phyloP scores from a whole-genome alignment of 2,797 vertebrate genomes.

The Xyrichtys novacula region DNA sequence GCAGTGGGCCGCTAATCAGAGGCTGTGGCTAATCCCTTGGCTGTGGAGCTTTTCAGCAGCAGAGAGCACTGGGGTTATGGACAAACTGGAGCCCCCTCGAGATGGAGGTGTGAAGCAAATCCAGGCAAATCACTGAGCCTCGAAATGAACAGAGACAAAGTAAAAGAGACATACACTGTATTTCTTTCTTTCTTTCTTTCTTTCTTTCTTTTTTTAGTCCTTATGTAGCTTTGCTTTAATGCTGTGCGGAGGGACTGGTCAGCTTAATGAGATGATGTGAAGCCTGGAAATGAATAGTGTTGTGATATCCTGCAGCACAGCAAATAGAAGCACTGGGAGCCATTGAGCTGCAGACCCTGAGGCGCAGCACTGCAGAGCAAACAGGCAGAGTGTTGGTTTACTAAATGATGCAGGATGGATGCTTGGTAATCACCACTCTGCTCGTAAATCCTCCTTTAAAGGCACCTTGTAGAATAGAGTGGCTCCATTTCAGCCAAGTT shows the following conservation, averaged over 20 bases:
- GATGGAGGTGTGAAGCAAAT: constrained; percentile 65
- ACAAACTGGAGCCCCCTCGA: constrained; percentile 59
- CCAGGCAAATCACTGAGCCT: constrained; percentile 64
- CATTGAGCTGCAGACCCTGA: constrained; percentile 62
- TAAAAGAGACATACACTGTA: constrained; percentile 10
- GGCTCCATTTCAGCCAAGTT: constrained; percentile 23
- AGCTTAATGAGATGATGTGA: constrained; percentile 74
- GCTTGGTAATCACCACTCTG: constrained; percentile 62
- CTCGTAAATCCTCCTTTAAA: constrained; percentile 57
- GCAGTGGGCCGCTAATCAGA: constrained; percentile 76
- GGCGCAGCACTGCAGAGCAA: constrained; percentile 64
- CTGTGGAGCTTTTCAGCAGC: constrained; percentile 74
- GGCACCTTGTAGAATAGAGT: constrained; percentile 21
- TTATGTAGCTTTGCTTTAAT: constrained; percentile 52
- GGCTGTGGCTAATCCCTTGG: constrained; percentile 74
- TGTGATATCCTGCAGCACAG: constrained; percentile 69
- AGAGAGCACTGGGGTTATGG: constrained; percentile 66
- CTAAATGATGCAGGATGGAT: constrained; percentile 75
- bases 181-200: constrained; percentile 2
- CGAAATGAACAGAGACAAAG: constrained; percentile 47
- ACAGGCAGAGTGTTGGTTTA: constrained; percentile 64
- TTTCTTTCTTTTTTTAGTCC: constrained; percentile 3
- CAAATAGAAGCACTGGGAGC: constrained; percentile 75
- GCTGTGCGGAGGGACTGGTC: constrained; percentile 62
- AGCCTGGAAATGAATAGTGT: constrained; percentile 73